Evolutionary conservation across 2,797 vertebrate species (phyloP), one percentile per base, ranked within the genome.

Genomic region (Galago senegalensis): DNA sequence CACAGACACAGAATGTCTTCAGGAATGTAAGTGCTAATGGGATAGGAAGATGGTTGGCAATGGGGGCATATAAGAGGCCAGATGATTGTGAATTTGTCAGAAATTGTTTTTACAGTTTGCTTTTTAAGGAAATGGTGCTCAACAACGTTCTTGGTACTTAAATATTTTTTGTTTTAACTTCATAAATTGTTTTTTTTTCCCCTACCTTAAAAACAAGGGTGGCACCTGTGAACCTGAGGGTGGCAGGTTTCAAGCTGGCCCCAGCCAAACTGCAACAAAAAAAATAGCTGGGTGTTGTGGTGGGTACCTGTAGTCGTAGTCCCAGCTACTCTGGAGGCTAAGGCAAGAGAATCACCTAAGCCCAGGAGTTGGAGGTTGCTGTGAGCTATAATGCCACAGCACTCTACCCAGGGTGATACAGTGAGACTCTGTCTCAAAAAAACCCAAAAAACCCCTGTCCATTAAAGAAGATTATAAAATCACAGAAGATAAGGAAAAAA

Each of bases 1-100:
- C 98, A 99, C 99, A 90, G 99, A 99, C 97, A 99, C 98, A 81
- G 99, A 99, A 96, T 99, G 99, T 97, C 98, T 99, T 97, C 99
- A 99, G 94, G 99, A 99, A 98, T 89, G 99, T 99, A 97, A 99
- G 99, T 99, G 98, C 95, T 17, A 2, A 9, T n/a, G 84, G 56
- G 6, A n/a, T 29, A 37, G 53, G 13, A 37, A 23, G 56, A 43
- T 17, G 63, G 58, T 16, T 89, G 72, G 65, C 8, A 6, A 20
- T 70, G 83, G 31, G 65, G 61, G 10, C 8, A 53, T 46, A 61
- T 88, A 60, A 49, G 34, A 70, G 56, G 37, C 27, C 60, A 43
- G 23, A 73, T 34, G 56, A 90, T 31, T 67, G 2, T 84, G 46
- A 86, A 90, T 83, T 77, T 76, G 23, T 49, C 80, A 69, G n/a